Percentiles rank a stretch among this genome's conserved stretches.
Conservation (phyloP, 2,113 vertebrate species). For the Cardinalis cardinalis region DNA sequence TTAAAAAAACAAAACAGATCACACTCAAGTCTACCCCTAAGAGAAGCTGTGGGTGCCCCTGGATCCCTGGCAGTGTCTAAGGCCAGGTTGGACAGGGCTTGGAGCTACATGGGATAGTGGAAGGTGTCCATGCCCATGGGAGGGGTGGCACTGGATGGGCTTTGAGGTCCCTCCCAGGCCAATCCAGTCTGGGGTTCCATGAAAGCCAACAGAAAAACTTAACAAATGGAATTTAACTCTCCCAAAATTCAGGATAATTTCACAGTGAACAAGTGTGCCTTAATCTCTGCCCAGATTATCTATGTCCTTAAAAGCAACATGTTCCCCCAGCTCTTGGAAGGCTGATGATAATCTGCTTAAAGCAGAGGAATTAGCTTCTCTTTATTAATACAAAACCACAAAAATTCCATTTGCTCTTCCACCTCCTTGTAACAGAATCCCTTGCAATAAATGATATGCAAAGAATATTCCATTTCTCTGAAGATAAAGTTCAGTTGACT, state of each 20-base stretch:
- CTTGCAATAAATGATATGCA: background rate
- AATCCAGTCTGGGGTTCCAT: background rate
- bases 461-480: background rate
- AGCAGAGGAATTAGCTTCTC: background rate
- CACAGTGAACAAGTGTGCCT: background rate
- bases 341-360: background rate
- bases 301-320: background rate
- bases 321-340: background rate
- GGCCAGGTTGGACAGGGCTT: rapidly evolving
- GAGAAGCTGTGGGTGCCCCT: background rate
- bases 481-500: background rate
- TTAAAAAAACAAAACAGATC: background rate
- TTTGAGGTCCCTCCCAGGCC: background rate
- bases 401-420: background rate
- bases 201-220: background rate
- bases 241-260: background rate
- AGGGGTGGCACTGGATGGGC: rapidly evolving
- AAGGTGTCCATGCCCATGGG: background rate
- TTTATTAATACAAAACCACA: background rate
- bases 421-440: background rate
- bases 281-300: background rate
- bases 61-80: background rate
- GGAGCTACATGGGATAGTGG: rapidly evolving
- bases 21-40: background rate
- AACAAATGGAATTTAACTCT: background rate